Evolutionary conservation across 2,113 vertebrate species (phyloP).

Genomic region (Oophaga pumilio): DNA sequence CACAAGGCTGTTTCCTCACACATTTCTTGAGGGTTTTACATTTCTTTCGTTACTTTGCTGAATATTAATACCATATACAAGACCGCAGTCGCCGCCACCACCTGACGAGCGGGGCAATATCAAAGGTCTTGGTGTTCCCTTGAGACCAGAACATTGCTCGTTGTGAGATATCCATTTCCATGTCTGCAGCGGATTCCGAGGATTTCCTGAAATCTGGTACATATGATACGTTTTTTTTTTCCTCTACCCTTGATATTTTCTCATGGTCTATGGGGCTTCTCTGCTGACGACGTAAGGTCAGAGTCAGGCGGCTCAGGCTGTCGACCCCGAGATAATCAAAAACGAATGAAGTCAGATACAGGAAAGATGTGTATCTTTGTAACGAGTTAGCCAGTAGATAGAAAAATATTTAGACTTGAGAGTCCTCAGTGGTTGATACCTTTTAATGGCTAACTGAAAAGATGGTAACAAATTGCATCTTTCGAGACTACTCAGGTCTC

Average conservation of each 20-base stretch:
- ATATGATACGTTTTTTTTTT: neutral
- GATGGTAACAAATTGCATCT: too few relatives aligned
- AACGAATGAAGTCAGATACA: neutral
- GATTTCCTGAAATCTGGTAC: slow-evolving; percentile 21
- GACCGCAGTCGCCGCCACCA: neutral
- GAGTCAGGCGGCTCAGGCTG: neutral
- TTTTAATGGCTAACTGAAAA: too few relatives aligned
- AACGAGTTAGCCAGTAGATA: too few relatives aligned
- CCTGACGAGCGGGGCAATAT: neutral
- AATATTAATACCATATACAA: neutral
- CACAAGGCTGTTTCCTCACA: neutral
- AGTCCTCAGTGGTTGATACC: too few relatives aligned
- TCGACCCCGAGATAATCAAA: neutral
- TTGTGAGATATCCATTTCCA: neutral
- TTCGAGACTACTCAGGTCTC: too few relatives aligned
- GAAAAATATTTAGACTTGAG: too few relatives aligned
- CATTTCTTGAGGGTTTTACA: neutral
- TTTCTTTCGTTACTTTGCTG: neutral
- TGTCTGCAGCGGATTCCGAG: neutral
- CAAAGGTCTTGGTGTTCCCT: neutral
- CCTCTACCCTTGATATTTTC: neutral
- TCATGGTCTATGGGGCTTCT: neutral
- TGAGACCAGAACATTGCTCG: neutral
- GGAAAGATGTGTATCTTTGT: too few relatives aligned
- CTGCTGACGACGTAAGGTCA: neutral